These are phyloP conservation scores for Gymnocheta viridis DNA, from an alignment of 2,888 invertebrate species.

Conservation along the genomic window DNA sequence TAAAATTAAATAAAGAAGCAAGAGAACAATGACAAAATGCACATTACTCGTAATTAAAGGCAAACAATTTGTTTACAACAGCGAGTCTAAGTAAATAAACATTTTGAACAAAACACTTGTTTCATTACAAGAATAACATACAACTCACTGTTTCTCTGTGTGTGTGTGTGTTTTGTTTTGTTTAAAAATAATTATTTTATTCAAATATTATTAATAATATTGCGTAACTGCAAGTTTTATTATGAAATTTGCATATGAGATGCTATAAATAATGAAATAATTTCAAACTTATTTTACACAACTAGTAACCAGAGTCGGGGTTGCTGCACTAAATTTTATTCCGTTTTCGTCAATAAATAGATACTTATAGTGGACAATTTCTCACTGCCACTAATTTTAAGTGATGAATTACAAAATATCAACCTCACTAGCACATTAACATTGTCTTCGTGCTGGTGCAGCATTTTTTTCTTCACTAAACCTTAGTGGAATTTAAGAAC, in stretches of 20 bases:
- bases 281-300: too few species aligned
- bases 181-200: background rate
- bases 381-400: too few species aligned
- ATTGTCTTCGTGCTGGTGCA: too few species aligned
- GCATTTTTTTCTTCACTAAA: too few species aligned
- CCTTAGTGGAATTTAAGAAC: too few species aligned
- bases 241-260: background rate
- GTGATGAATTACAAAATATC: too few species aligned
- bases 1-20: slow-evolving; percentile 7
- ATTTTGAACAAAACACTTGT: slow-evolving; percentile 37
- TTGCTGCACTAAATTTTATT: too few species aligned
- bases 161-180: background rate
- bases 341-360: too few species aligned
- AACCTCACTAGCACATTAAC: too few species aligned
- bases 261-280: too few species aligned
- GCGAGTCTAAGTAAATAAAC: background rate
- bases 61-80: slow-evolving; percentile 16
- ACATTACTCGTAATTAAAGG: background rate
- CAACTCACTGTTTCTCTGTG: background rate
- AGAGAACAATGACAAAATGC: background rate
- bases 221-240: background rate
- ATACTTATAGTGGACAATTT: too few species aligned
- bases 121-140: slow-evolving; percentile 6
- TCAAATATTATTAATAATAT: slow-evolving; percentile 8
- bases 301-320: too few species aligned